Base-by-base conservation (phyloP, 2,113 vertebrate species). In the Cochlearius cochlearius region DNA sequence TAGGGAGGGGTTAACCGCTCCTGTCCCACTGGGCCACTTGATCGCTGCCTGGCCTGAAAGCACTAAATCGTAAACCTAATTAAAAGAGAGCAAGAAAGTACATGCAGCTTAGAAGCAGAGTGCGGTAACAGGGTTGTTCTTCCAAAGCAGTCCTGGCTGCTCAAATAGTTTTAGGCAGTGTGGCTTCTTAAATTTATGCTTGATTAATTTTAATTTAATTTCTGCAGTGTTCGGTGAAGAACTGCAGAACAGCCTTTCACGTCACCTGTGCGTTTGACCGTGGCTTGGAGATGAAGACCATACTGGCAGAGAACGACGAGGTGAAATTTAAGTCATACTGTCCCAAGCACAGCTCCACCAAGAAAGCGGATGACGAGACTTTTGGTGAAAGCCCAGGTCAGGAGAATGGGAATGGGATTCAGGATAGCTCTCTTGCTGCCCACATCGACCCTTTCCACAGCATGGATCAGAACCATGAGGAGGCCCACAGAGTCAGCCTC, bases 261-360 rank as follows among this genome's bases (percentile, higher is more conserved):
- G 99, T 99, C 95, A 99, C 99, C 25, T 99, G 99, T 22, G 99
- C 99, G 1, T 99, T 99, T 43, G 98, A 99, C 64, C 98, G 97
- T 5, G 98, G 98, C 91, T 97, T 99, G 47, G 98, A 99, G 88
- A 99, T 99, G 99, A 99, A 98, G 96, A 99, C 99, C 63, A 98
- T 99, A 93, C 95, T 99, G 88, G 99, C 99, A 0, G 99, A 99
- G 86, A 99, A 99, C 0, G 99, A 99, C 3, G 99, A 99, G 95
- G 99, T 99, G 91, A 99, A 99, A 96, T 99, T 99, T 97, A 99
- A 99, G 96, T 99, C 99, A 1, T 99, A 98, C 96, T 99, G 99
- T 80, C 99, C 99, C 60, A 99, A 99, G 93, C 99, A 99, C 97
- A 99, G 99, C 16, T 98, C 98, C 39, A 97, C 86, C 41, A 95